phyloP scores from a whole-genome alignment of 2,797 vertebrate species.

The Enteromius trimaculatus region DNA sequence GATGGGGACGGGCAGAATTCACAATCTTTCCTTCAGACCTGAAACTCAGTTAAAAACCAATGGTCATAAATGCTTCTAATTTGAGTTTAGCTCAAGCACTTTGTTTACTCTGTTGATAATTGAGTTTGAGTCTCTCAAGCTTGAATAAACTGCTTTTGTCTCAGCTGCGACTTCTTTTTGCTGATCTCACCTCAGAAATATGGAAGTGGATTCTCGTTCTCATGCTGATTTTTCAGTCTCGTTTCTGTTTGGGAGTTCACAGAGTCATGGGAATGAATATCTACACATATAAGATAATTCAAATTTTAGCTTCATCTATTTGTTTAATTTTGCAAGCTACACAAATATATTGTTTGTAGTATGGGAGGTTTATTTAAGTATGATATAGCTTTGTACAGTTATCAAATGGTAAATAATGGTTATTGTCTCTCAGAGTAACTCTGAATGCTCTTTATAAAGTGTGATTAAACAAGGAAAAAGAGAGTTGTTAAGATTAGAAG shows the following conservation, averaged over 20 bases:
- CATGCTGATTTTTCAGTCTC: background rate
- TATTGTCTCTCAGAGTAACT: no score
- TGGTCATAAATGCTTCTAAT: background rate
- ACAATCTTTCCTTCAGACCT: background rate
- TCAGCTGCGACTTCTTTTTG: background rate
- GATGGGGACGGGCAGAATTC: background rate
- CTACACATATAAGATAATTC: background rate
- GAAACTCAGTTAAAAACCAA: background rate
- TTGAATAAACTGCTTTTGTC: background rate
- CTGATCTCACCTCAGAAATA: constrained; percentile 1
- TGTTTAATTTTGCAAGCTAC: background rate
- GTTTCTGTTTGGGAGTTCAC: constrained; percentile 10
- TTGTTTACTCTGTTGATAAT: background rate
- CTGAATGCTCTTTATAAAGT: no score
- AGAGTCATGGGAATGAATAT: background rate
- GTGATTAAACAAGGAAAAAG: no score
- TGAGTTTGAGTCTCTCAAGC: background rate
- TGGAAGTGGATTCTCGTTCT: constrained; percentile 12
- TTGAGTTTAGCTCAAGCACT: background rate
- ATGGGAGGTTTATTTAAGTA: background rate
- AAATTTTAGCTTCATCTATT: background rate
- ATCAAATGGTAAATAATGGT: no score
- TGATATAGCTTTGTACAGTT: background rate
- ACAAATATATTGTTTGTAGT: background rate
- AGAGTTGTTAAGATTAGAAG: no score